phyloP scores from a whole-genome alignment of 1,140 invertebrate genomes.

The Drosophila gunungcola region DNA sequence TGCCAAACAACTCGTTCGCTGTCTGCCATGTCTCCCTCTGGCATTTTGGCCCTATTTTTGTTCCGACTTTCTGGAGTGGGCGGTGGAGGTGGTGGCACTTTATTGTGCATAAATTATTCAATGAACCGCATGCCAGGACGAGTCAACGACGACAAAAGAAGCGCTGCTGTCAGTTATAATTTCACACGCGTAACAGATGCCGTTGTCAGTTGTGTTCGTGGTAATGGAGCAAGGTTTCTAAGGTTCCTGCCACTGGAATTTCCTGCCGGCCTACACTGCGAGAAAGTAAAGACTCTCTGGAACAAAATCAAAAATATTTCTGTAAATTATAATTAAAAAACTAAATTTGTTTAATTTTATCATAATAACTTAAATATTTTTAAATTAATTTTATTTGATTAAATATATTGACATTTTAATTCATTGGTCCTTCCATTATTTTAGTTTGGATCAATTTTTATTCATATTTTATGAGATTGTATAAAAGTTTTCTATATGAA shows the following conservation, averaged over 20 bases:
- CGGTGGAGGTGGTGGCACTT: slow-evolving; percentile 39
- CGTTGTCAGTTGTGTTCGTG: slow-evolving; percentile 24
- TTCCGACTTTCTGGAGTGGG: background rate
- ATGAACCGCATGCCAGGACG: slow-evolving; percentile 66
- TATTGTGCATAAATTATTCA: slow-evolving; percentile 80
- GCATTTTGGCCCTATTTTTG: slow-evolving; percentile 23
- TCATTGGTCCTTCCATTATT: too few relatives aligned
- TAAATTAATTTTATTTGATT: too few relatives aligned
- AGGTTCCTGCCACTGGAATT: slow-evolving; percentile 7
- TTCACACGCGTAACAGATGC: slow-evolving; percentile 57
- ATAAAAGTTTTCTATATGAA: too few relatives aligned
- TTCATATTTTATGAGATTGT: too few relatives aligned
- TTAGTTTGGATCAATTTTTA: too few relatives aligned
- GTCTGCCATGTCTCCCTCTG: slow-evolving; percentile 20
- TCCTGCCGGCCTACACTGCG: slow-evolving; percentile 1
- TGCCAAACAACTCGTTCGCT: slow-evolving; percentile 15
- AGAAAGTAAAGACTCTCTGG: too few relatives aligned
- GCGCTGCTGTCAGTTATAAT: slow-evolving; percentile 76
- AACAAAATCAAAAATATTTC: background rate
- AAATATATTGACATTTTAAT: too few relatives aligned
- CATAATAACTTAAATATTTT: too few relatives aligned
- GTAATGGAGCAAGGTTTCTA: slow-evolving; percentile 1
- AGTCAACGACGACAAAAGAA: slow-evolving; percentile 61
- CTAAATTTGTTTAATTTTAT: too few relatives aligned
- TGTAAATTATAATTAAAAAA: too few relatives aligned